Evolutionary conservation across 2,888 invertebrate species (phyloP).

Genomic region (Thyatira batis): DNA sequence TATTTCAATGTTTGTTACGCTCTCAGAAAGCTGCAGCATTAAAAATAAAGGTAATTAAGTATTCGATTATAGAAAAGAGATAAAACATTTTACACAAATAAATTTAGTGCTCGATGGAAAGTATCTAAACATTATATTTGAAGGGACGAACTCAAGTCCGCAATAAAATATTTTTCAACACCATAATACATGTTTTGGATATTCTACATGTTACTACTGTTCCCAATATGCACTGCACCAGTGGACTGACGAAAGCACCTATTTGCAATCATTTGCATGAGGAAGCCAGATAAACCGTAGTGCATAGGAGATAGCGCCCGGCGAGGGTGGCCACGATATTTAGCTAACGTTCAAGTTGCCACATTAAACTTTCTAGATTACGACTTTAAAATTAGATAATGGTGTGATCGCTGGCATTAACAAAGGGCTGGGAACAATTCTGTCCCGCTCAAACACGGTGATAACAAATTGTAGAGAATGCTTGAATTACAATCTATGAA

Average conservation of each 20-base stretch:
- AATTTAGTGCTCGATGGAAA: no score
- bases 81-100: no score
- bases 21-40: no score
- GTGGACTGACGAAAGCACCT: constrained; percentile 52
- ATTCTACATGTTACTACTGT: no score
- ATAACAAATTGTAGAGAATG: neutral
- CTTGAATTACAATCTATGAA: neutral
- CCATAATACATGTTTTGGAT: no score
- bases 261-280: constrained; percentile 73
- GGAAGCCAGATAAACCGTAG: constrained; percentile 62
- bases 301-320: constrained; percentile 44
- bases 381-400: constrained; percentile 18
- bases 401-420: neutral
- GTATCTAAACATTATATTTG: no score
- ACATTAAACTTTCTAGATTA: constrained; percentile 37
- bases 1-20: no score
- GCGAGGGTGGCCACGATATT: constrained; percentile 50
- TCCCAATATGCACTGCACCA: constrained; percentile 5
- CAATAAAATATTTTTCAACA: neutral
- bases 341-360: constrained; percentile 11
- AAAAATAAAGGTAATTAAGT: no score
- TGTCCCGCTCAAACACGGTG: neutral
- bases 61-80: no score
- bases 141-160: no score
- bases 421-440: neutral